Percentiles rank a stretch among this genome's conserved stretches.
Evolutionary conservation across 2,888 invertebrate genomes (phyloP).

Genomic region (Altica lythri): DNA sequence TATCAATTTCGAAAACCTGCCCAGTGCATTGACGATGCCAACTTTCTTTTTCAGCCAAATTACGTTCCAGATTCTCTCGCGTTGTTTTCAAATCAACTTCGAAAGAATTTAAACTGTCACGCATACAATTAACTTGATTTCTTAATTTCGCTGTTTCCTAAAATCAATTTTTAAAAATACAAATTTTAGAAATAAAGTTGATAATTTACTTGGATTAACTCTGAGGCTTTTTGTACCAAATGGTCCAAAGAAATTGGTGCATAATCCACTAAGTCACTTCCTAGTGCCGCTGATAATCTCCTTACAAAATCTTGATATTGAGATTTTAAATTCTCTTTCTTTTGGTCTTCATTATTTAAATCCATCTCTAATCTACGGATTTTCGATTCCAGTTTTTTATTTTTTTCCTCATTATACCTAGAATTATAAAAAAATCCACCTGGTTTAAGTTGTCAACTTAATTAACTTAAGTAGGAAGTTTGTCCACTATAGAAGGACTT

Average conservation of each 20-base stretch:
- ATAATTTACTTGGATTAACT: slow-evolving; percentile 68
- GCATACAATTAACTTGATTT: slow-evolving; percentile 60
- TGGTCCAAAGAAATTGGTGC: slow-evolving; percentile 71
- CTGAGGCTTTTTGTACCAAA: slow-evolving; percentile 76
- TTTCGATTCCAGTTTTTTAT: slow-evolving; percentile 77
- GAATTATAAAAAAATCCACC: no score
- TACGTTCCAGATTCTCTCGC: slow-evolving; percentile 68
- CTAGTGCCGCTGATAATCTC: slow-evolving; percentile 73
- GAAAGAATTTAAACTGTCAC: slow-evolving; percentile 64
- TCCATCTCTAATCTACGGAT: slow-evolving; percentile 73
- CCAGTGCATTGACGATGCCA: slow-evolving; percentile 73
- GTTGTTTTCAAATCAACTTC: slow-evolving; percentile 71
- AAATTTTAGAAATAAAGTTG: background rate
- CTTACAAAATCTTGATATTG: slow-evolving; percentile 74
- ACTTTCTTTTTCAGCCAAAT: slow-evolving; percentile 72
- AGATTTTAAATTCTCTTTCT: slow-evolving; percentile 71
- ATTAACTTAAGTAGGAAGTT: no score
- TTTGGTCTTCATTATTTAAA: slow-evolving; percentile 73
- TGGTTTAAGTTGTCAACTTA: no score
- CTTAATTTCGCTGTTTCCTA: slow-evolving; percentile 55
- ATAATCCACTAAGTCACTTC: slow-evolving; percentile 71
- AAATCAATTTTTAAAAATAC: background rate
- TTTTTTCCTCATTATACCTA: slow-evolving; percentile 71
- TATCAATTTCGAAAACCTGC: slow-evolving; percentile 72
- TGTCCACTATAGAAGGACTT: no score